Base-by-base conservation (phyloP, 2,113 vertebrate genomes). In the Sebastes schlegelii region DNA sequence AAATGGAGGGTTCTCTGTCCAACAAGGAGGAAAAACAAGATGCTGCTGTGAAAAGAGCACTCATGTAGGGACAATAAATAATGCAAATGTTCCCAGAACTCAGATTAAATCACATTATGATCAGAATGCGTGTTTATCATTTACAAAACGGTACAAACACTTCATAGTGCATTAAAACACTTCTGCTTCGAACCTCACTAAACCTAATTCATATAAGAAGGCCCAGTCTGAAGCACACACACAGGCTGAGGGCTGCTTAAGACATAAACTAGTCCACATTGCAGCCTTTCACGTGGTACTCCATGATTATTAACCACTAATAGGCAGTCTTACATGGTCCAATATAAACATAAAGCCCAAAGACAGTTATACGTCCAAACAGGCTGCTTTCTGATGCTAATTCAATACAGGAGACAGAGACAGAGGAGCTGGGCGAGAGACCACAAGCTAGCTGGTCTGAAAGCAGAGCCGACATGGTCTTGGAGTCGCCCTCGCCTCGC, bases 261-360 rank as follows among this genome's bases (percentile, higher is more conserved):
- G 62, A 83, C 72, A 70, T 74, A 34, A 72, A 79, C 23, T 70
- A 80, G 61, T 82, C 74, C 80, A 68, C 73, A 74, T 57, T 61
- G 61, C 74, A 80, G 70, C 51, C 79, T 79, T 82, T 43, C 48
- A 82, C 64, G 3, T 74, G 62, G 40, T 61, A 12, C 64, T 64
- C 57, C 43, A 21, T 80, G 85, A 79, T 72, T 79, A 87, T 77
- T 78, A 81, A 83, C 71, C 86, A 61, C 83, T 90, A 85, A 88
- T 79, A 48, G 48, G 1, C 23, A 16, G 75, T 74, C 40, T 85
- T 23, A 81, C 34, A 49, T 54, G 43, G n/a, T 82, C 88, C 87
- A 90, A 58, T 78, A 73, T 67, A 87, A 91, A 91, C 87, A 92
- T 67, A 76, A 73, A 87, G 73, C 60, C 74, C 48, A 66, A 86